Conservation (phyloP, 2,797 vertebrate genomes). For the Macroramphosus scolopax region DNA sequence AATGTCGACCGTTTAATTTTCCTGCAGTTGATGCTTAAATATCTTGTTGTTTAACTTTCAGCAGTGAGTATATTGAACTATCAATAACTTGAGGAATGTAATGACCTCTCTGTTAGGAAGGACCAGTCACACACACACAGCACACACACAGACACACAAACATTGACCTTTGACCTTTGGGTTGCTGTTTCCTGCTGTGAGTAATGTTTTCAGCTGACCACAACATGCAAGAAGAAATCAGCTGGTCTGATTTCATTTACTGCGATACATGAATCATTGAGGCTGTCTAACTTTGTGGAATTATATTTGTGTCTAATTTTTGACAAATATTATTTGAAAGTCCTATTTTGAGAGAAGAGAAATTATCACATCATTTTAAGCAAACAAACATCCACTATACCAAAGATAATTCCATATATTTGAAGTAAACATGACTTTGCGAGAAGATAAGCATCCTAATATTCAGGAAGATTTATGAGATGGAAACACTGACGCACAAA, state of each 20-base stretch:
- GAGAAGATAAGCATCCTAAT: too few relatives aligned
- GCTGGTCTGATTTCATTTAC: neutral
- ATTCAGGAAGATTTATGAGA: too few relatives aligned
- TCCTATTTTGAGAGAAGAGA: too few relatives aligned
- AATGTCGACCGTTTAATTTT: too few relatives aligned
- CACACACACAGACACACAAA: conserved; percentile 15
- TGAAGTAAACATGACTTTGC: too few relatives aligned
- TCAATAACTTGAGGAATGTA: conserved; percentile 53
- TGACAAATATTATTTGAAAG: conserved; percentile 1
- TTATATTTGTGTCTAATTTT: conserved; percentile 15
- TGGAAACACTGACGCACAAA: too few relatives aligned
- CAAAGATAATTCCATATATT: too few relatives aligned
- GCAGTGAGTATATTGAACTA: conserved; percentile 42
- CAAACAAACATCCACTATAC: neutral
- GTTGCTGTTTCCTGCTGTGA: conserved; percentile 28
- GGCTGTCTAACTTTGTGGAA: too few relatives aligned
- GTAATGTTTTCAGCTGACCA: conserved; percentile 40
- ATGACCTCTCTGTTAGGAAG: conserved; percentile 50
- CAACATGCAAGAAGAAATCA: conserved; percentile 33
- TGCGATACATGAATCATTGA: conserved; percentile 10
- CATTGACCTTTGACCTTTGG: conserved; percentile 51
- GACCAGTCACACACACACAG: conserved; percentile 26
- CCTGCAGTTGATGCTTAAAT: too few relatives aligned
- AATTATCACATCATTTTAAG: too few relatives aligned
- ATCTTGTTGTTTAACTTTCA: conserved; percentile 49